Evolutionary conservation across 1,140 invertebrate species (phyloP), one percentile per base, ranked within the genome.

Genomic region (Lepidurus couesii): DNA sequence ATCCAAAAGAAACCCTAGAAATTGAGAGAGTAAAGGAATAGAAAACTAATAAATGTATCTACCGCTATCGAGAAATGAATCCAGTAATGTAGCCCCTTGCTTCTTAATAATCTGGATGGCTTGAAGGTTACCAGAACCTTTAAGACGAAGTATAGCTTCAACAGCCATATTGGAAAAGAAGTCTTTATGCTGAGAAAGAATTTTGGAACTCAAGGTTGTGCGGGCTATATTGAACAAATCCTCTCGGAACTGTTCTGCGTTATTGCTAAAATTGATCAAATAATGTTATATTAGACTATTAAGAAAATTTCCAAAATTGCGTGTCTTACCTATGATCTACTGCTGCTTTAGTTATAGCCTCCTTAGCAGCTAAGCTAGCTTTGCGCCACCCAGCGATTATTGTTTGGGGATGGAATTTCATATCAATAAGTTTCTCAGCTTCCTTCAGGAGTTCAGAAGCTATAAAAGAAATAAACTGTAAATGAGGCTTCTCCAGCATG

Each of bases 81-180:
- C 97, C 79, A 91, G 90, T 24, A 99, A 86, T 47, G 92, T 91
- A 79, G 93, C 96, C 80, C 98, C 98, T 74, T 92, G 90, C 82
- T 97, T 98, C 84, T 99, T 99, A 74, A 99, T 98, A 21, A 99
- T 92, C 86, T 99, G 98, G 85, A 99, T 99, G 21, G 97, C 95
- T 83, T 95, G 92, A 7, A 99, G 86, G 86, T 98, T 96, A 26
- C 94, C 95, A 79, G 95, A 96, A 42, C 96, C 96, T 87, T 98
- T 99, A 6, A 99, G 87, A 83, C 98, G 89, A 5, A 99, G 84
- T 13, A 99, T 93, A 78, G 98, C 97, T 86, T 98, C 92, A 0
- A 99, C 97, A 76, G 96, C 95, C 74, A 99, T 88, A 80, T 96
- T 94, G 79, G 96, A 90, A 85, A 99, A 99, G 83, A 97, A 92